Evolutionary conservation across 2,113 vertebrate species (phyloP).

Genomic region (Rissa tridactyla): DNA sequence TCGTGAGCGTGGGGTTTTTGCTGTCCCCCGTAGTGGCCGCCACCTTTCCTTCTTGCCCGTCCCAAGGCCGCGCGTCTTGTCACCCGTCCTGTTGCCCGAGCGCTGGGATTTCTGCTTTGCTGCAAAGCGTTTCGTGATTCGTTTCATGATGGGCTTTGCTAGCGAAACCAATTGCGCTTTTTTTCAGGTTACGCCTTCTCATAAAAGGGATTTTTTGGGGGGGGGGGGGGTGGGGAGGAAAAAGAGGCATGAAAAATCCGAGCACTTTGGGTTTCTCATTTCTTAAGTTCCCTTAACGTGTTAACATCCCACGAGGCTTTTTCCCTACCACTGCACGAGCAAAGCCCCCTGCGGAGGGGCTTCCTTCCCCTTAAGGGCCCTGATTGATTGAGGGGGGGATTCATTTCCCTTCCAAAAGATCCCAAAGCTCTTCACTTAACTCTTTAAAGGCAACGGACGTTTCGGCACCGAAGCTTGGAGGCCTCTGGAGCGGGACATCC

Average conservation of each 20-base stretch:
- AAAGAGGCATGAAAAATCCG: background rate
- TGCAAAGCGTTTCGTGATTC: background rate
- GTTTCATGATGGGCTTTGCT: background rate
- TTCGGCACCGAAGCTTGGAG: background rate
- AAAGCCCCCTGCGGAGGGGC: background rate
- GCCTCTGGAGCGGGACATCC: background rate
- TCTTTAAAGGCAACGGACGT: background rate
- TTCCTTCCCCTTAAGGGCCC: background rate
- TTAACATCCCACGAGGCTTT: too few relatives aligned
- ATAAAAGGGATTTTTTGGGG: too few relatives aligned
- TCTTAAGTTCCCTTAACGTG: background rate
- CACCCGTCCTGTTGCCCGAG: background rate
- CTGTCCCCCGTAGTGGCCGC: background rate
- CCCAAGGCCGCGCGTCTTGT: fast-evolving
- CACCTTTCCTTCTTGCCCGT: background rate
- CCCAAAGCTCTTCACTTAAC: background rate
- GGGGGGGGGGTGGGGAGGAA: too few relatives aligned
- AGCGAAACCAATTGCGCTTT: background rate
- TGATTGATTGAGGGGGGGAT: background rate
- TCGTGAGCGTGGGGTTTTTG: fast-evolving
- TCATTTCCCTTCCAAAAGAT: background rate
- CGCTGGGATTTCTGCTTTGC: background rate
- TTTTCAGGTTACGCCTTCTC: background rate
- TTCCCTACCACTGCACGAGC: too few relatives aligned
- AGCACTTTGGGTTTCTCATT: background rate